Conservation (phyloP, 2,113 vertebrate genomes). For the Tamias sibiricus region DNA sequence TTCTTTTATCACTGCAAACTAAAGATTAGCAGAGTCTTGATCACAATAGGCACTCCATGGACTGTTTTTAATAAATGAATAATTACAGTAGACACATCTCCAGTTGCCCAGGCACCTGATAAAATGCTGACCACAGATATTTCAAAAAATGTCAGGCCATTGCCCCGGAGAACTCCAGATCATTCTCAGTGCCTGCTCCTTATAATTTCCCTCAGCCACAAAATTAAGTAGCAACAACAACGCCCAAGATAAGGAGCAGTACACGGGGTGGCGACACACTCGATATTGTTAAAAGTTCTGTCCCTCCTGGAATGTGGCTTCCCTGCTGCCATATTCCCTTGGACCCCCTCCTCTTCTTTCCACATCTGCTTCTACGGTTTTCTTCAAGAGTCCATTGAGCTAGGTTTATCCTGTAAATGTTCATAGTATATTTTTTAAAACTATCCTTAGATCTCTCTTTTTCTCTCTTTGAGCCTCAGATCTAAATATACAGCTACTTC, state of each 20-base stretch:
- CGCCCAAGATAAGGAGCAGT: neutral
- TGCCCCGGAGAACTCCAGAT: neutral
- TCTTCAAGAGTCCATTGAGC: neutral
- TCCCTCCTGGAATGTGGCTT: neutral
- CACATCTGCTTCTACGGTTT: neutral
- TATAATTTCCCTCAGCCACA: neutral
- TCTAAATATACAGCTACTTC: neutral
- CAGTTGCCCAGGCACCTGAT: neutral
- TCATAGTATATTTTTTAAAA: neutral
- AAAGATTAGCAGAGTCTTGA: neutral
- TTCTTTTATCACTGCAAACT: neutral
- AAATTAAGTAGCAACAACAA: fast-evolving
- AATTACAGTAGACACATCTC: neutral
- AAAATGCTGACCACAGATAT: neutral
- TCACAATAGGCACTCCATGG: neutral
- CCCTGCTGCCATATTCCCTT: fast-evolving
- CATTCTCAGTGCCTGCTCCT: neutral
- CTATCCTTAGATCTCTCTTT: neutral
- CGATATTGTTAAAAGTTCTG: neutral
- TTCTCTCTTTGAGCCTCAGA: neutral
- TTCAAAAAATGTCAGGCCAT: neutral
- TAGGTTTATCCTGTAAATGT: neutral
- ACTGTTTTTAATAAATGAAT: neutral
- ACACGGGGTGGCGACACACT: neutral
- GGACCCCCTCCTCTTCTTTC: neutral